Conservation (phyloP, 2,888 invertebrate species). For the Eupithecia pulchellata region DNA sequence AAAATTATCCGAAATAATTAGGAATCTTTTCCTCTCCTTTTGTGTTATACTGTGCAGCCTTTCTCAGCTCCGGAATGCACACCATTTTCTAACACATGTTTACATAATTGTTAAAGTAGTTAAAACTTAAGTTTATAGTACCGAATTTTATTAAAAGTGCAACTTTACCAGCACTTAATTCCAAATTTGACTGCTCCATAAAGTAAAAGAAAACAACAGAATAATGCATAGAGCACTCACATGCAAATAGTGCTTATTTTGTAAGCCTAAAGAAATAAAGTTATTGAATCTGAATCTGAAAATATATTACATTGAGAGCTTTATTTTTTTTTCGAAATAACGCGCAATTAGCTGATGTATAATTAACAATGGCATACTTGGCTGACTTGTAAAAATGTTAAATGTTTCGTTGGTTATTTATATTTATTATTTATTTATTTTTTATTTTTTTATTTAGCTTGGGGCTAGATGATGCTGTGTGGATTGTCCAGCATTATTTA, state of each 20-base stretch:
- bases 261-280: no score
- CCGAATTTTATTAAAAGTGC: neutral
- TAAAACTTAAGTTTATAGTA: neutral
- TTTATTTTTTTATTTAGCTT: no score
- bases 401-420: neutral
- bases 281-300: no score
- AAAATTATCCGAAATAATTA: neutral
- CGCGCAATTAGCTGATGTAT: neutral
- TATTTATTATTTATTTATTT: no score
- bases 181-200: neutral
- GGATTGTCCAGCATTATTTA: no score
- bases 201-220: neutral
- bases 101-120: neutral
- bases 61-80: conserved; percentile 24
- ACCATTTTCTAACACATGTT: conserved; percentile 5
- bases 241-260: no score
- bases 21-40: no score
- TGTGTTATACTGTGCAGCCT: neutral
- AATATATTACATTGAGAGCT: conserved; percentile 23
- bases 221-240: neutral
- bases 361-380: neutral
- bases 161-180: neutral
- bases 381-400: neutral
- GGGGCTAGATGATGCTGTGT: no score
- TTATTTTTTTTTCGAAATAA: conserved; percentile 34